Evolutionary conservation across 2,888 invertebrate genomes (phyloP), one percentile per base, ranked within the genome.

Genomic region (Anorthoa munda): DNA sequence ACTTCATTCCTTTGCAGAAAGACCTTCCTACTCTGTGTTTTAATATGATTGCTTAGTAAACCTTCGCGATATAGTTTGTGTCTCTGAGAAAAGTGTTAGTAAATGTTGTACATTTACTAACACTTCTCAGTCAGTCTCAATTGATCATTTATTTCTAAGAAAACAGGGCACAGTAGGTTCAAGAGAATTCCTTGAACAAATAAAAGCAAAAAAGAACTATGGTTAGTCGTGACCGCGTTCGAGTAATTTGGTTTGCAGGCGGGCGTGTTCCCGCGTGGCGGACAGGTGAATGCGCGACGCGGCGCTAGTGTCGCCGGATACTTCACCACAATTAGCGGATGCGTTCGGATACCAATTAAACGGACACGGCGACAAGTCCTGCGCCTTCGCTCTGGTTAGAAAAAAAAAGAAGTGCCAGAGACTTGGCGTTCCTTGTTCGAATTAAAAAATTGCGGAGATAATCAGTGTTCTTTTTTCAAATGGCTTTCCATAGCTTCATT

Each of bases 341-440:
- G 88, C 88, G 84, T 87, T 84, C 86, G 81, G 90, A 89, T 89
- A 91, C 94, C 94, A 94, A 95, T 95, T 94, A 95, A 91, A 89
- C 83, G 81, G 84, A 83, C 86, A 75, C 80, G 79, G 82, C 84
- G 86, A 89, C 87, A 87, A 77, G 80, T 79, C 73, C 79, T 72
- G 82, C 79, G 76, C 80, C 76, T 72, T 71, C 56, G 76, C 66
- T 78, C 73, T 75, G 71, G 60, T 72, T 65, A 64, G 64, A 78
- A 77, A 79, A 87, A 85, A 81, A 81, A 66, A 77, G 7, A 45
- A 71, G n/a, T 26, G 56, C 51, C 55, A 11, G 56, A 21, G 70
- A 56, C 60, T 64, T 67, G 71, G 72, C 66, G 71, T 81, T 81
- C 83, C 71, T 70, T 45, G 64, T 80, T 66, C 70, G 66, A 75